A percentile compares a stretch with the other conserved stretches of the same genome.
These are phyloP conservation scores for Ophioninae sp. DNA, from an alignment of 2,888 invertebrate genomes.

Conservation along the genomic window DNA sequence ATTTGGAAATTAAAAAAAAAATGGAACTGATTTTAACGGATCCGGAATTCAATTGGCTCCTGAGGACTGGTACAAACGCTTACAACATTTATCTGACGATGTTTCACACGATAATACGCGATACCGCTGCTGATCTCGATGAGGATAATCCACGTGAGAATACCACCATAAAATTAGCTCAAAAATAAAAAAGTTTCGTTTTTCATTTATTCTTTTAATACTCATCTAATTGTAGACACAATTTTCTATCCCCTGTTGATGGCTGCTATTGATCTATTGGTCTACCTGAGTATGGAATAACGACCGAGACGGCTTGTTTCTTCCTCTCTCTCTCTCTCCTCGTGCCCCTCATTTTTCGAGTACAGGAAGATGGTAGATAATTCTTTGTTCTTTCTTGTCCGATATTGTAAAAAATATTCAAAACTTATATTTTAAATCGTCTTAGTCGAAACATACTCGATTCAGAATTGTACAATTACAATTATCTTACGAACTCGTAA, in stretches of 20 bases:
- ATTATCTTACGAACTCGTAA: conserved; percentile 71
- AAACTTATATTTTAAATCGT: conserved; percentile 80
- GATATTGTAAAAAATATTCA: conserved; percentile 79
- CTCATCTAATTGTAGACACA: conserved; percentile 59
- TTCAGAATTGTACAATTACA: conserved; percentile 77
- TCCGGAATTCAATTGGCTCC: conserved; percentile 74
- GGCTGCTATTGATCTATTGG: conserved; percentile 70
- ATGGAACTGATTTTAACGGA: conserved; percentile 66
- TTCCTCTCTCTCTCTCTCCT: neutral
- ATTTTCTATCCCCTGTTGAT: conserved; percentile 72
- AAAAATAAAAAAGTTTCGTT: conserved; percentile 1
- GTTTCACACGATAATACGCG: conserved; percentile 72
- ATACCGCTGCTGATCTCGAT: conserved; percentile 66
- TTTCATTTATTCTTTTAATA: conserved; percentile 17
- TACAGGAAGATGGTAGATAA: conserved; percentile 54
- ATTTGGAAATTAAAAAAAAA: conserved; percentile 28
- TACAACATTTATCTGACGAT: conserved; percentile 75
- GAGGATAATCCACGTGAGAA: conserved; percentile 70
- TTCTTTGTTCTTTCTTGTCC: conserved; percentile 15
- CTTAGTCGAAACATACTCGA: conserved; percentile 75
- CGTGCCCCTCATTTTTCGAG: conserved; percentile 20
- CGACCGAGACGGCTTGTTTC: conserved; percentile 19
- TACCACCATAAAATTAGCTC: conserved; percentile 10
- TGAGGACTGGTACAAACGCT: conserved; percentile 72
- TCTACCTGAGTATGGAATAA: conserved; percentile 69